Percentiles rank a stretch among this genome's conserved stretches.
phyloP scores from a whole-genome alignment of 2,888 invertebrate genomes.

The Itoplectis maculator region DNA sequence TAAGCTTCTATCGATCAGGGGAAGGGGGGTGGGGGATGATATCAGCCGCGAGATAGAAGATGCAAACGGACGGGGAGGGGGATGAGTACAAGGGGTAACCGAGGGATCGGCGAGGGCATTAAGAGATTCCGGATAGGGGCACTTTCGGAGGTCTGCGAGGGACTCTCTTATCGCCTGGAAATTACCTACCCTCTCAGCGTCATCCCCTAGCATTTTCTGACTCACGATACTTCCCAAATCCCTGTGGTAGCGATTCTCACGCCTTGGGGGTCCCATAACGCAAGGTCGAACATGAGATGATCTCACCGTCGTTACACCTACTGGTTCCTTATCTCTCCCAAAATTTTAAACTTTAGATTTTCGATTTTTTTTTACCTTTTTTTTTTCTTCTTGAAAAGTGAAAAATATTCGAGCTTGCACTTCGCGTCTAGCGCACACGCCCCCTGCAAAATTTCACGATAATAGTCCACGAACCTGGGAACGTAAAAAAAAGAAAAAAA shows the following conservation, averaged over 20 bases:
- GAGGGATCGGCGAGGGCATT: conserved; percentile 14
- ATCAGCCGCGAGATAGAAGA: neutral
- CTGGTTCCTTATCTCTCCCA: neutral
- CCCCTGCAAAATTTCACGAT: neutral
- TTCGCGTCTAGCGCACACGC: neutral
- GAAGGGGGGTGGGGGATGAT: no score
- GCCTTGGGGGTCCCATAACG: conserved; percentile 23
- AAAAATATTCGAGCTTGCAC: neutral
- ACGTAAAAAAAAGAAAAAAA: neutral
- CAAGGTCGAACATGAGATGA: conserved; percentile 9
- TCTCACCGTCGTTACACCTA: conserved; percentile 23
- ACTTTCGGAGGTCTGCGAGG: conserved; percentile 21
- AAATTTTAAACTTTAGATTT: conserved; percentile 1
- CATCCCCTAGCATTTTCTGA: conserved; percentile 3
- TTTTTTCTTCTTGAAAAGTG: no score
- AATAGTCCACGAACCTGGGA: neutral
- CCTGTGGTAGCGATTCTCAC: conserved; percentile 22
- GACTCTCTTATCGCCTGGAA: conserved; percentile 54
- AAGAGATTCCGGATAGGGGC: conserved; percentile 42
- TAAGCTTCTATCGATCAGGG: neutral
- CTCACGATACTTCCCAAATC: neutral
- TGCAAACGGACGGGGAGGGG: neutral
- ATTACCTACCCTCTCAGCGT: conserved; percentile 58
- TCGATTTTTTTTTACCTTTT: no score
- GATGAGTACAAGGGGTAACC: conserved; percentile 16